Conservation (phyloP, 2,113 vertebrate species). For the Pandion haliaetus region DNA sequence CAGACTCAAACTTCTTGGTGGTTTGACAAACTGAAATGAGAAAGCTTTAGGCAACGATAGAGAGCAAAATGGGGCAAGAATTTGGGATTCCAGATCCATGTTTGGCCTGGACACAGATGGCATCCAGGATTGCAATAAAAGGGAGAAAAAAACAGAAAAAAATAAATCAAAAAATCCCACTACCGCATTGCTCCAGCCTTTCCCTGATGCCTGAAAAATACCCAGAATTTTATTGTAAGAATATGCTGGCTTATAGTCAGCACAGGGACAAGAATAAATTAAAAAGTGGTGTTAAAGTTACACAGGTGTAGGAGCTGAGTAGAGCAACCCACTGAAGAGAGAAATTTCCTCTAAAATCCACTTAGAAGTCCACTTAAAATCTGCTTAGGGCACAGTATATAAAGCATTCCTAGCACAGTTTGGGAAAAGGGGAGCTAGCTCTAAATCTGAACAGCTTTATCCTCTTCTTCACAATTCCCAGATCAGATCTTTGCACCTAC, state of each 20-base stretch:
- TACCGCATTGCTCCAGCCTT: not conserved
- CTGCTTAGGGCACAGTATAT: not conserved
- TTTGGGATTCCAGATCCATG: not conserved
- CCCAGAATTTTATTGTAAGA: not conserved
- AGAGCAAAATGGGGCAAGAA: not conserved
- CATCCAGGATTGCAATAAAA: not conserved
- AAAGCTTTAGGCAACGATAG: not conserved
- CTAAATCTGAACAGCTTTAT: not conserved
- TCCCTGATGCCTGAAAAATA: not conserved
- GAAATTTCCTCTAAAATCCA: not conserved
- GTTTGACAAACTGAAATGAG: not conserved
- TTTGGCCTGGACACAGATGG: not conserved
- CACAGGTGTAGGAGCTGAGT: not conserved
- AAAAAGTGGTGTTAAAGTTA: not conserved
- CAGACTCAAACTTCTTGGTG: not conserved
- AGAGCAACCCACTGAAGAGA: not conserved
- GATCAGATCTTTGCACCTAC: not conserved
- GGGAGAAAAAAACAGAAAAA: fast-evolving
- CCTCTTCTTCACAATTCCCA: not conserved
- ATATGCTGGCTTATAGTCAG: not conserved
- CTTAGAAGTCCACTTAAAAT: not conserved
- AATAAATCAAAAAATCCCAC: fast-evolving
- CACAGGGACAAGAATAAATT: not conserved
- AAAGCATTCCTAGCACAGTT: not conserved
- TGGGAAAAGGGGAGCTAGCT: not conserved